phyloP scores from a whole-genome alignment of 2,888 invertebrate genomes.

The Arge pagana region DNA sequence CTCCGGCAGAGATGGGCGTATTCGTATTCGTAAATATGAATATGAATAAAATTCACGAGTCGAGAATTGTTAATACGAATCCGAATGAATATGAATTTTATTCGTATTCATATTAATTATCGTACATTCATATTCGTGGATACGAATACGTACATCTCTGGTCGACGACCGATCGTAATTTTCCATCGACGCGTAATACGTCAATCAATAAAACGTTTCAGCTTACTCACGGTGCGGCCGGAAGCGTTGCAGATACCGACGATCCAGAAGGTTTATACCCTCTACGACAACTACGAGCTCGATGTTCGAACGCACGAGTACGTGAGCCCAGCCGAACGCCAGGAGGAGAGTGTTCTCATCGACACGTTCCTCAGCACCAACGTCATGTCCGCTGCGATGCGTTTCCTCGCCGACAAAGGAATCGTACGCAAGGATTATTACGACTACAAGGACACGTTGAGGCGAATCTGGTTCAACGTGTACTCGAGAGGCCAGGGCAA shows the following conservation, averaged over 20 bases:
- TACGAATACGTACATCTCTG: too few species aligned
- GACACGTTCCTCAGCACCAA: conserved; percentile 60
- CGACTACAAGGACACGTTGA: conserved; percentile 74
- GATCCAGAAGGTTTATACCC: conserved; percentile 68
- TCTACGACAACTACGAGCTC: conserved; percentile 86
- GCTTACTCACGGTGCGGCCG: conserved; percentile 69
- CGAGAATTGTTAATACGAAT: too few species aligned
- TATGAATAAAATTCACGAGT: too few species aligned
- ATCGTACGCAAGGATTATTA: conserved; percentile 49
- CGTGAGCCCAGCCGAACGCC: conserved; percentile 66
- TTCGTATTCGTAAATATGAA: too few species aligned
- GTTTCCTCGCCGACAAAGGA: conserved; percentile 60
- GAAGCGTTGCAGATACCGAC: conserved; percentile 72
- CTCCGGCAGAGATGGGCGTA: too few species aligned
- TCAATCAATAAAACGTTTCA: too few species aligned
- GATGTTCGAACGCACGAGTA: conserved; percentile 76
- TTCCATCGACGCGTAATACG: too few species aligned
- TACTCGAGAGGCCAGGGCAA: conserved; percentile 76
- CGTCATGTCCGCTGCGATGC: conserved; percentile 60
- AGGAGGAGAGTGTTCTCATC: conserved; percentile 48
- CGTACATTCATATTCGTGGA: too few species aligned
- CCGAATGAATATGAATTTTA: too few species aligned
- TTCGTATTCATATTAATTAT: too few species aligned
- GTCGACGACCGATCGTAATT: too few species aligned
- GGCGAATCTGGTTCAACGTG: conserved; percentile 78